Evolutionary conservation across 2,797 vertebrate species (phyloP), one percentile per base, ranked within the genome.

Genomic region (Lagocephalus sceleratus): DNA sequence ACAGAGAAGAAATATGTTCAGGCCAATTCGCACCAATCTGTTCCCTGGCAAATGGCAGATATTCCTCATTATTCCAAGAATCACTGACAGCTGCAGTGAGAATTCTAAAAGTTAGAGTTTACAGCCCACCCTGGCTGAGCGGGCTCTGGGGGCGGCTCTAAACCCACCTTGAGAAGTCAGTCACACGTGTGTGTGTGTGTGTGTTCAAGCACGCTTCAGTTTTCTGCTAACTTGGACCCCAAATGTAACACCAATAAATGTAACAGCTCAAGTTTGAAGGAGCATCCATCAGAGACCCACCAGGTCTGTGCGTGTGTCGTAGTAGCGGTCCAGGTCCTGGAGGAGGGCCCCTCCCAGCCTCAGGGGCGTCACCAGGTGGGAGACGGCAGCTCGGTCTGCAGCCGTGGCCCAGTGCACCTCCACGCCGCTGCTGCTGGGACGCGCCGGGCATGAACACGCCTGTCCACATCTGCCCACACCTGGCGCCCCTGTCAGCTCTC

Each of bases 271-370:
- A n/a, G n/a, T n/a, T n/a, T n/a, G n/a, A n/a, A n/a, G n/a, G n/a
- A n/a, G n/a, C n/a, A n/a, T n/a, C n/a, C n/a, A n/a, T n/a, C n/a
- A n/a, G 45, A 11, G 42, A 90, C 95, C 92, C 75, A 98, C 95
- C 21, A 15, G 49, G 66, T 95, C 92, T 75, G 75, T 82, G 20
- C 66, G 74, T 58, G 86, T 84, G 63, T 82, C 29, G 11, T 68
- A 89, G 81, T 90, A 95, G n/a, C 47, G 54, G 57, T 80, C 75
- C 53, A 95, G 80, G 80, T 95, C 93, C 41, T 84, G 80, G 75
- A 94, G 45, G 56, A 97, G 87, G 16, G 53, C 78, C 54, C 82
- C 48, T 0, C 41, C 87, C 50, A 88, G 79, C 22, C 61, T 63
- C 44, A 95, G 87, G 16, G 57, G 80, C 59, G 80, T 66, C 60